Conservation (phyloP, 2,113 vertebrate genomes). For the Tauraco erythrolophus region DNA sequence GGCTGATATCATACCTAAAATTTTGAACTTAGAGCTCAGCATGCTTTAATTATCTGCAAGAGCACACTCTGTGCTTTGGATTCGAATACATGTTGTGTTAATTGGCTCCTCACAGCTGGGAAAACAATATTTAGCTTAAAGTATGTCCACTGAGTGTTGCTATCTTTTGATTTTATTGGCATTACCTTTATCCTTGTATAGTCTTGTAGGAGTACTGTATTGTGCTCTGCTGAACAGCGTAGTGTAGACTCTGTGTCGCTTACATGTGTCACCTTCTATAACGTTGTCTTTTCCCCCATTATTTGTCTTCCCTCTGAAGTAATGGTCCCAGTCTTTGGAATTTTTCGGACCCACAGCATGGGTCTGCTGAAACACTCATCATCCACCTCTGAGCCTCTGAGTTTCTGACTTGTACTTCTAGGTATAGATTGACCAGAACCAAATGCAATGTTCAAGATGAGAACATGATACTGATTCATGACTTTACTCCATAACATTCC, state of each 20-base stretch:
- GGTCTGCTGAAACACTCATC: neutral
- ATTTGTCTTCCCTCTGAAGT: neutral
- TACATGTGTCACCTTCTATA: neutral
- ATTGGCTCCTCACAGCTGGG: neutral
- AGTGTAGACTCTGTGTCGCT: rapidly evolving
- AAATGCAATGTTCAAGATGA: neutral
- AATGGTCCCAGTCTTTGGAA: neutral
- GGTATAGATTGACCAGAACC: neutral
- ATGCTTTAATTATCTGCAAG: neutral
- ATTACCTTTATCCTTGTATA: neutral
- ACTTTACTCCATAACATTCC: neutral
- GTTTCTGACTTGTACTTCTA: neutral
- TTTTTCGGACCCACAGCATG: neutral
- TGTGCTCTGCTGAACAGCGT: neutral
- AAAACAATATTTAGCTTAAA: neutral
- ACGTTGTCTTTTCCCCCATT: neutral
- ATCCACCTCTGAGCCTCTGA: neutral
- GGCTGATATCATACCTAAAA: slow-evolving; percentile 1
- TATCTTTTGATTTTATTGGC: neutral
- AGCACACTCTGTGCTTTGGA: neutral
- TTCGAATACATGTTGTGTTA: neutral
- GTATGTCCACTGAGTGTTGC: neutral
- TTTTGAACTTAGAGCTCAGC: slow-evolving; percentile 10
- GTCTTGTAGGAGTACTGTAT: neutral
- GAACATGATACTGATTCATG: neutral